These are phyloP conservation scores for Gambusia yucatana DNA, from an alignment of 2,797 vertebrate genomes.

Conservation along the genomic window DNA sequence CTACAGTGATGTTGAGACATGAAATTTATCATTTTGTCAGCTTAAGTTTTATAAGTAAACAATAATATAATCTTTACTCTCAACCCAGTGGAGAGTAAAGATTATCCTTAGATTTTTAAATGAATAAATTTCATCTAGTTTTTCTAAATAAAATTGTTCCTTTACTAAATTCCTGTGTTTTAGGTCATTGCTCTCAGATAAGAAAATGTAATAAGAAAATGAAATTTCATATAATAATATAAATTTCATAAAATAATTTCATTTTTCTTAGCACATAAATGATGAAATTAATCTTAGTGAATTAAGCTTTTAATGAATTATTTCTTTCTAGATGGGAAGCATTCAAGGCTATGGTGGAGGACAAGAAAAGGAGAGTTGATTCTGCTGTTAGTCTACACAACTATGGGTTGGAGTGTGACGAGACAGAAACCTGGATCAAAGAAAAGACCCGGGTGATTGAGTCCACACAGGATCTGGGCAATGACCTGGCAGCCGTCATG, in stretches of 20 bases:
- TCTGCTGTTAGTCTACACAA: conserved; percentile 91
- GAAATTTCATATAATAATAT: too few relatives aligned
- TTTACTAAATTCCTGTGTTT: neutral
- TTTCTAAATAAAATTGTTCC: neutral
- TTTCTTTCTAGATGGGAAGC: conserved; percentile 86
- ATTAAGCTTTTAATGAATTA: neutral
- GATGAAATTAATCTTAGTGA: neutral
- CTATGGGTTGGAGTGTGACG: conserved; percentile 92
- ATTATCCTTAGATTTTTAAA: neutral
- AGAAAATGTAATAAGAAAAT: neutral
- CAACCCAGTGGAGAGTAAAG: neutral
- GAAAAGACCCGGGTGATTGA: conserved; percentile 90
- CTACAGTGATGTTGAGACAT: neutral
- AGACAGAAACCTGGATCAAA: conserved; percentile 90
- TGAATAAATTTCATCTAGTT: neutral
- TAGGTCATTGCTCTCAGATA: neutral
- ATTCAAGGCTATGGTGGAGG: conserved; percentile 88
- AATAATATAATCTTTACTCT: neutral
- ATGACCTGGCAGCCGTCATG: conserved; percentile 90
- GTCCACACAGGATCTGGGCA: conserved; percentile 91
- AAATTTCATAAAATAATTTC: too few relatives aligned
- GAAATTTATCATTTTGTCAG: neutral
- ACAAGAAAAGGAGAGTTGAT: conserved; percentile 85
- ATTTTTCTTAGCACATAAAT: neutral
- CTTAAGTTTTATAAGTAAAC: neutral